Evolutionary conservation across 64 coral and sea anemone genomes (phyloP), one percentile per base, ranked within the genome.

Genomic region (Anthopleura sola): DNA sequence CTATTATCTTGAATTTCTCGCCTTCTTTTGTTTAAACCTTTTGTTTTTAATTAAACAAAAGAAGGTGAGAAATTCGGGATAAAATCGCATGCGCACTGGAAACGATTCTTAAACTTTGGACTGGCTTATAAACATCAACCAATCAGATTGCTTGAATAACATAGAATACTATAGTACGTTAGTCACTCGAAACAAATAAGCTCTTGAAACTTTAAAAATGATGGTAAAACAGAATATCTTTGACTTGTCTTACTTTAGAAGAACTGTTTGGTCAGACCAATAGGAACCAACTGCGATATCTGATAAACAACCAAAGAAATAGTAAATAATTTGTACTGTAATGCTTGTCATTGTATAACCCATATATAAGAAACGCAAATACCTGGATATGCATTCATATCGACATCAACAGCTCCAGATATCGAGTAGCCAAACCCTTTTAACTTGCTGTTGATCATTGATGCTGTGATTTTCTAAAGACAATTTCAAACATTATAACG

Each of bases 221-320:
- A 44, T n/a, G n/a, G n/a, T 44, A 44, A 17, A 53, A 53, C 50
- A 53, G 2, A 53, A 53, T 17, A 15, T 53, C 50, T 17, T 15
- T 14, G 1, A 12, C 50, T 34, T 32, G 13, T 81, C 39, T 89
- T 90, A 97, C 94, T 83, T 97, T 13, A 97, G 36, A 18, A 97
- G 75, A 37, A 97, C 57, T 3, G 90, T 90, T 2, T 78, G 56
- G 14, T 90, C 94, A 55, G 94, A 97, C 75, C 46, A 49, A 78
- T 87, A 97, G 6, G 94, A 90, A 3, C 94, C 94, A 40, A 92
- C 83, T 56, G 69, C 94, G 37, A 92, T 92, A 90, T 97, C 94
- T 97, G 66, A 71, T 32, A 71, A 71, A 62, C 2, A 24, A 62
- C 6, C 28, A 12, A 31, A 32, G 31, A 33, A 31, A 71, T 3